These are phyloP conservation scores for Pluvialis apricaria DNA, from an alignment of 2,113 vertebrate genomes.

Conservation along the genomic window DNA sequence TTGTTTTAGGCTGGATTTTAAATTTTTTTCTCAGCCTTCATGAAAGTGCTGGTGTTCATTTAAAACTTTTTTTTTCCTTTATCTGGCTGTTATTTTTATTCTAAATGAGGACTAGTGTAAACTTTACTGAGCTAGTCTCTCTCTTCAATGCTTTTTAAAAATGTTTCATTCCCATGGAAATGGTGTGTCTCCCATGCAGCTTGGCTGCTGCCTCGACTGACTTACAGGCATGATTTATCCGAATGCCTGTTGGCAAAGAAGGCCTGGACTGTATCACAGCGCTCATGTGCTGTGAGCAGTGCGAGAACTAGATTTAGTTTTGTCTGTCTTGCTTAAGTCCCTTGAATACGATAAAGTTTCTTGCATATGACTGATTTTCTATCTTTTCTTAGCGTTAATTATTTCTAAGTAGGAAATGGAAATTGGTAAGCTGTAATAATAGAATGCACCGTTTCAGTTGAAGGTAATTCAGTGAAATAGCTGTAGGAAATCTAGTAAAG, in stretches of 20 bases:
- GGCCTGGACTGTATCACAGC: background rate
- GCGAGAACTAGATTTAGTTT: background rate
- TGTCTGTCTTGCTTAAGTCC: background rate
- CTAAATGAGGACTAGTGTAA: background rate
- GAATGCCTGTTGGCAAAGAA: background rate
- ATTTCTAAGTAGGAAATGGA: background rate
- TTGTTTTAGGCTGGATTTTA: background rate
- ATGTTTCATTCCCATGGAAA: background rate
- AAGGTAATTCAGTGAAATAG: background rate
- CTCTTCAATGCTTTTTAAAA: background rate
- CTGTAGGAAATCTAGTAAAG: background rate
- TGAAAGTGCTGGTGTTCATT: background rate
- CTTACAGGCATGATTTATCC: background rate
- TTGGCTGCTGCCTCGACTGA: fast-evolving
- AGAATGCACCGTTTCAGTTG: background rate
- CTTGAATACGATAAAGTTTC: background rate
- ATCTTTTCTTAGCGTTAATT: background rate
- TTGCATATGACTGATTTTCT: background rate
- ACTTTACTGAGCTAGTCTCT: background rate
- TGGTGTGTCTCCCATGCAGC: background rate
- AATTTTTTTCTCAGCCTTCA: background rate
- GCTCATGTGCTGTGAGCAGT: background rate
- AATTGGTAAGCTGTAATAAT: background rate
- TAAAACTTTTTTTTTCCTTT: background rate
- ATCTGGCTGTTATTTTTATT: background rate